Evolutionary conservation across 2,888 invertebrate genomes (phyloP).

Genomic region (Graphium colonna): DNA sequence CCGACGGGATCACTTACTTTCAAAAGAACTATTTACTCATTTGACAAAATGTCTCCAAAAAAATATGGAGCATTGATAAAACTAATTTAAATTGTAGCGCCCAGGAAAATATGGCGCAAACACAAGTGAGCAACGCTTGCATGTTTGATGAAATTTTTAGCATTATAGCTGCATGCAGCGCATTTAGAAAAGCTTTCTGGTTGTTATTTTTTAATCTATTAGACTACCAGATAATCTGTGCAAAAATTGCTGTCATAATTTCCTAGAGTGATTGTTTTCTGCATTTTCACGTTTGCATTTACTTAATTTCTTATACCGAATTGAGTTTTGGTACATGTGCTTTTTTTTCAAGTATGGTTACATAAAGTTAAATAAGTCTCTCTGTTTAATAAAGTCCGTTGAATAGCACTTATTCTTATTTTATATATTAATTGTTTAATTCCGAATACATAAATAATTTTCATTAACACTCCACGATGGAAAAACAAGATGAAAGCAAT

Average conservation of each 20-base stretch:
- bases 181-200: too few species aligned
- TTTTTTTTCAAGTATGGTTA: conserved; percentile 22
- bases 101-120: too few species aligned
- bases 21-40: too few species aligned
- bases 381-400: conserved; percentile 2
- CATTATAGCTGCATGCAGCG: too few species aligned
- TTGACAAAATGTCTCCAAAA: too few species aligned
- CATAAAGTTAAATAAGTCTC: conserved; percentile 10
- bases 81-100: too few species aligned
- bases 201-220: too few species aligned
- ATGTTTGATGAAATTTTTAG: too few species aligned
- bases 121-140: too few species aligned
- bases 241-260: conserved; percentile 9
- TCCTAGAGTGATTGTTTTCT: conserved; percentile 27
- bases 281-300: conserved; percentile 31
- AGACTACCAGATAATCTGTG: background rate
- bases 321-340: conserved; percentile 18
- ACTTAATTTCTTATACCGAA: conserved; percentile 25
- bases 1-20: too few species aligned
- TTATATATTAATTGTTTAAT: background rate
- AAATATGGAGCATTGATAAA: too few species aligned
- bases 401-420: conserved; percentile 1
- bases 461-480: conserved; percentile 52
- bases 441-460: conserved; percentile 15
- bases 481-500: conserved; percentile 64